phyloP scores from a whole-genome alignment of 2,113 vertebrate genomes.

The Mobula birostris region DNA sequence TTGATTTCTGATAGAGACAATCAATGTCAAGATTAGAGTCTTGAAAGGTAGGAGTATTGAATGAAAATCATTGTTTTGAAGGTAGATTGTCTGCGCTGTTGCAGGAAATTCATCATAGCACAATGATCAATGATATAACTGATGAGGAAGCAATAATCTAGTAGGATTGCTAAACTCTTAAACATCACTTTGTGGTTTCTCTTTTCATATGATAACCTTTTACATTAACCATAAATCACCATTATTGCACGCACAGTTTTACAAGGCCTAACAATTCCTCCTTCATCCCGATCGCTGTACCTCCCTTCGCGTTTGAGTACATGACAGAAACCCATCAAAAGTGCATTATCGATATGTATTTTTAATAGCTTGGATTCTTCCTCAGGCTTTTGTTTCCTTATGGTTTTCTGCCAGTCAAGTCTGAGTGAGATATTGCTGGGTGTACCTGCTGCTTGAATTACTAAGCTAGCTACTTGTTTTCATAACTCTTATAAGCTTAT shows the following conservation, averaged over 20 bases:
- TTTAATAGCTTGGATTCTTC: background rate
- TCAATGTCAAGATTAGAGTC: background rate
- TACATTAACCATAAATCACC: background rate
- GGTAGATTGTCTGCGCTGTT: background rate
- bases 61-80: too few species aligned
- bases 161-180: background rate
- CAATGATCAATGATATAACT: background rate
- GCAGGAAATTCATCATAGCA: background rate
- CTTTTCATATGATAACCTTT: too few species aligned
- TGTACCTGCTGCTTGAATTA: conserved; percentile 1
- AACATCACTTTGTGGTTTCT: background rate
- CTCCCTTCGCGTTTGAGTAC: too few species aligned
- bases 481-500: background rate
- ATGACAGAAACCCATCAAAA: background rate
- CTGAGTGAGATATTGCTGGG: conserved; percentile 11
- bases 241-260: background rate
- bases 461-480: conserved; percentile 21
- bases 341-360: background rate
- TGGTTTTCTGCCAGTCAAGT: background rate
- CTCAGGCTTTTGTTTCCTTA: background rate
- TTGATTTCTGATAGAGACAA: background rate
- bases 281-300: too few species aligned
- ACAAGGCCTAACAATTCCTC: background rate
- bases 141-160: background rate
- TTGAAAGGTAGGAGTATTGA: background rate